Evolutionary conservation across 30 jellyfish, hydroid and myxozoan genomes (phyloP).

Genomic region (Sanderia malayensis): DNA sequence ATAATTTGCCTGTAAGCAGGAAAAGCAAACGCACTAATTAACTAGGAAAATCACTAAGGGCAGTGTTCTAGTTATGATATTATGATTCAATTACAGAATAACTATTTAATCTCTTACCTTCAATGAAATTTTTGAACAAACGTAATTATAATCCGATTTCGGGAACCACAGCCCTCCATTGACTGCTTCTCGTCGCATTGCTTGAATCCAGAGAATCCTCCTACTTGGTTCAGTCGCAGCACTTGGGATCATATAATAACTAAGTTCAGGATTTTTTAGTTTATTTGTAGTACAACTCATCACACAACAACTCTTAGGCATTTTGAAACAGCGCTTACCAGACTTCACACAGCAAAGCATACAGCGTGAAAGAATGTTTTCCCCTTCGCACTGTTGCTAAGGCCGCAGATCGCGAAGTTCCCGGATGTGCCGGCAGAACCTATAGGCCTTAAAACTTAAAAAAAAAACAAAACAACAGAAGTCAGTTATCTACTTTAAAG

Average conservation of each 20-base stretch:
- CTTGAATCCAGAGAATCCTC: constrained; percentile 22
- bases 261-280: constrained; percentile 8
- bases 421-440: constrained; percentile 18
- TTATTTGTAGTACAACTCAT: constrained; percentile 5
- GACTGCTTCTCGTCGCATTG: constrained; percentile 31
- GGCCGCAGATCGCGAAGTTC: constrained; percentile 13
- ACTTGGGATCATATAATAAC: constrained; percentile 28
- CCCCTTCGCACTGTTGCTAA: constrained; percentile 13
- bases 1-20: not conserved
- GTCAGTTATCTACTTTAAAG: too few species aligned
- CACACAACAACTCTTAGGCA: constrained; percentile 10
- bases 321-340: constrained; percentile 10
- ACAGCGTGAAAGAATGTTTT: constrained; percentile 9
- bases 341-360: constrained; percentile 6
- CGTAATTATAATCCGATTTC: constrained; percentile 7
- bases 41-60: constrained; percentile 3
- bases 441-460: not conserved
- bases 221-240: constrained; percentile 29
- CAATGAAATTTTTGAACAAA: constrained; percentile 4
- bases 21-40: not conserved
- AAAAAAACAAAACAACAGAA: too few species aligned
- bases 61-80: not conserved
- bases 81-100: constrained; percentile 1
- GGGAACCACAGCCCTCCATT: constrained; percentile 17
- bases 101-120: constrained; percentile 11